Conservation (phyloP, 2,113 vertebrate species). For the Eidolon helvum region DNA sequence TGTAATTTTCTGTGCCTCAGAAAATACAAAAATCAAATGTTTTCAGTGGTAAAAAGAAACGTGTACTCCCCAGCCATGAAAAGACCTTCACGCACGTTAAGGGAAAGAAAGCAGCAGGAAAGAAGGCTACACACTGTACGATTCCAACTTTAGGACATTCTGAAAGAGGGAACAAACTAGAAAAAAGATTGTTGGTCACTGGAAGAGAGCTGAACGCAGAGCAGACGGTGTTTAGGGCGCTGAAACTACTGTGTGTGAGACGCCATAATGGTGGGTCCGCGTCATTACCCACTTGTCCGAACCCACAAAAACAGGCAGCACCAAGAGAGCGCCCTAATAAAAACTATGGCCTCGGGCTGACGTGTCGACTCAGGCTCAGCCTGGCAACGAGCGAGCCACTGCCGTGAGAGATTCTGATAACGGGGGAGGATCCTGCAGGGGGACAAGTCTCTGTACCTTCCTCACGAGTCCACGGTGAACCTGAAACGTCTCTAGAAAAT, state of each 20-base stretch:
- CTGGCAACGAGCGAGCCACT: fast-evolving
- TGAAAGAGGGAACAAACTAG: not conserved
- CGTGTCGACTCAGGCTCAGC: fast-evolving
- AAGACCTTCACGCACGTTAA: no score
- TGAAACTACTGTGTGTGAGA: no score
- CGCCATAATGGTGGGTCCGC: not conserved
- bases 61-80: not conserved
- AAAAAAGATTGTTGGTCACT: no score
- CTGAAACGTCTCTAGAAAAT: not conserved
- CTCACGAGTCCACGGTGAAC: fast-evolving
- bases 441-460: not conserved
- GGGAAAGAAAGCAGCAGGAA: not conserved
- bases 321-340: not conserved
- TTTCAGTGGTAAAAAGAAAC: not conserved
- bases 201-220: no score
- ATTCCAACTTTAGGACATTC: not conserved
- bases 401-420: fast-evolving
- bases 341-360: fast-evolving
- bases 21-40: not conserved
- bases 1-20: not conserved
- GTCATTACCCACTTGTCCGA: fast-evolving
- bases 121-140: fast-evolving
- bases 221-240: no score
- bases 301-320: not conserved
- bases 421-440: not conserved